Percentiles rank a stretch among this genome's conserved stretches.
phyloP scores from a whole-genome alignment of 2,113 vertebrate species.

The Callopanchax toddi region DNA sequence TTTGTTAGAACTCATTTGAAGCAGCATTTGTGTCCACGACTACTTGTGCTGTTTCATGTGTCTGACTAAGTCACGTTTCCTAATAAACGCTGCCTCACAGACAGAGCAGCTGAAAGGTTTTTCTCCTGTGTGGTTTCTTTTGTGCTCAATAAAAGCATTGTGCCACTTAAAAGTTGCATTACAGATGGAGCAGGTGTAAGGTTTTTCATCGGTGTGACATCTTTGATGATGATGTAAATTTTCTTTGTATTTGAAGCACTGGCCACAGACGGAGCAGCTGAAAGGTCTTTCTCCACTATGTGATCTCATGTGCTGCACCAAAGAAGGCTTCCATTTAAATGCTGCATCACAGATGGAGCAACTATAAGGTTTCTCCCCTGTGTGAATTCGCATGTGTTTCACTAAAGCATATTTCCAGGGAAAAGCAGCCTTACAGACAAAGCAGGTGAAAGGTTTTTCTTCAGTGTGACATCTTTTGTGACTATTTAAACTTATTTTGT shows the following conservation, averaged over 20 bases:
- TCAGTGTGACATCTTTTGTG: neutral
- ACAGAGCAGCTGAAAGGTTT: no score
- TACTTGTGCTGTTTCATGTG: neutral
- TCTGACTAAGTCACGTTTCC: no score
- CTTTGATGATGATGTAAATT: neutral
- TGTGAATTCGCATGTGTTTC: conserved; percentile 4
- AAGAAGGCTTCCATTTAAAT: neutral
- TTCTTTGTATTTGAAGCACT: neutral
- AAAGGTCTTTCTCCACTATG: neutral
- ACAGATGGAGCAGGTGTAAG: neutral
- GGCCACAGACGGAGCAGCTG: neutral
- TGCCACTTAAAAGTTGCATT: neutral
- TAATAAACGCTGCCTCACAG: no score
- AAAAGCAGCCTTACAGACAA: neutral
- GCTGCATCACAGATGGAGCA: neutral
- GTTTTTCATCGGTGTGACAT: neutral
- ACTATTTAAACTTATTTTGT: neutral
- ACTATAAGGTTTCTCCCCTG: neutral
- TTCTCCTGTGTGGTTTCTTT: neutral
- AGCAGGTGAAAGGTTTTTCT: conserved; percentile 6
- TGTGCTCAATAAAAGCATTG: neutral
- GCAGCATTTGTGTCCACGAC: no score
- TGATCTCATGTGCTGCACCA: neutral
- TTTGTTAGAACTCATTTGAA: no score
- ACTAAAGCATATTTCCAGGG: neutral